These are phyloP conservation scores for Heterotis niloticus DNA, from an alignment of 2,113 vertebrate species.

Conservation along the genomic window DNA sequence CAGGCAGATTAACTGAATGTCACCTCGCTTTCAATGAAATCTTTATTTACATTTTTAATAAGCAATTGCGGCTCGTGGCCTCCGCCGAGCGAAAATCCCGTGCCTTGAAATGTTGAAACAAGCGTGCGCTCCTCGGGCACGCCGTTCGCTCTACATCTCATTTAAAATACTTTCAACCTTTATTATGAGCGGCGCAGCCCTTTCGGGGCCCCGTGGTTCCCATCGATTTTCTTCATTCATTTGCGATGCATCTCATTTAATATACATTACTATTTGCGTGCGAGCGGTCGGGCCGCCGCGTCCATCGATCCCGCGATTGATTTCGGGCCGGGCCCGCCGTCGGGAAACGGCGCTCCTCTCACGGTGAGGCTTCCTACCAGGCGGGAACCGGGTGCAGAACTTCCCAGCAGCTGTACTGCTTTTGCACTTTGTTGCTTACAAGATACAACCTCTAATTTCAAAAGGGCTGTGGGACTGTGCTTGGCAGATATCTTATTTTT, in stretches of 20 bases:
- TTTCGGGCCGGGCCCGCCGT: constrained; percentile 63
- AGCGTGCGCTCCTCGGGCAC: constrained; percentile 68
- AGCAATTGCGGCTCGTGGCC: constrained; percentile 23
- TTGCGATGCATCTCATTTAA: constrained; percentile 71
- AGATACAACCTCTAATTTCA: not conserved
- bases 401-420: not conserved
- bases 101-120: constrained; percentile 61
- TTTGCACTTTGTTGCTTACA: not conserved
- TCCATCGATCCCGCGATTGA: constrained; percentile 67
- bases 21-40: constrained; percentile 25
- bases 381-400: constrained; percentile 57
- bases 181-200: constrained; percentile 29
- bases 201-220: constrained; percentile 25
- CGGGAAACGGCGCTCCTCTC: constrained; percentile 63
- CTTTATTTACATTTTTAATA: constrained; percentile 20
- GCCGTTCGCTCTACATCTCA: not conserved
- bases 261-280: constrained; percentile 72
- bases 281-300: constrained; percentile 67
- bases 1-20: constrained; percentile 40
- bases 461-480: not conserved
- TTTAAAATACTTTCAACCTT: constrained; percentile 26
- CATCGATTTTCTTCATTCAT: constrained; percentile 52
- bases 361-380: constrained; percentile 68
- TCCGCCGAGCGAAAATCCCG: not conserved
- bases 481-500: not conserved